These are phyloP conservation scores for Mantis religiosa DNA, from an alignment of 2,888 invertebrate genomes.

Conservation along the genomic window DNA sequence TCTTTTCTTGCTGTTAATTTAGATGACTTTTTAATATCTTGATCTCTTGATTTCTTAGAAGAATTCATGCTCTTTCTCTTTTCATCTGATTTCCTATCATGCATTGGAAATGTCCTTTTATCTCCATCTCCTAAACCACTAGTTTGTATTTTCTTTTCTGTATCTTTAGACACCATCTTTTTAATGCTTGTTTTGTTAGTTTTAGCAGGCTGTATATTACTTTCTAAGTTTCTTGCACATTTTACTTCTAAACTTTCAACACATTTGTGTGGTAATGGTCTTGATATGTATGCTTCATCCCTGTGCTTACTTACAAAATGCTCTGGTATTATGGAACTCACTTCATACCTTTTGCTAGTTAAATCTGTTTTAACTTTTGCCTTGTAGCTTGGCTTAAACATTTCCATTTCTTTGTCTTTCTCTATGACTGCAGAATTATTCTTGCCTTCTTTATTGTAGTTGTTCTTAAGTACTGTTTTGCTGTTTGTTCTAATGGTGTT, in stretches of 20 bases:
- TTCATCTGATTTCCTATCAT: background rate
- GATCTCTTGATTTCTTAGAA: background rate
- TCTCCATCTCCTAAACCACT: background rate
- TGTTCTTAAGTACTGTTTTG: background rate
- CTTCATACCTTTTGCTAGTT: background rate
- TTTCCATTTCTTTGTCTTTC: background rate
- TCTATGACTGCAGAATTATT: background rate
- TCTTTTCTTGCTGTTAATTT: background rate
- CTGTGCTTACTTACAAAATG: background rate
- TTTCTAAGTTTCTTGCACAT: background rate
- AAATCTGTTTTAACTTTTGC: background rate
- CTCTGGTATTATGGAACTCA: background rate
- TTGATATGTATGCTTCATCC: background rate
- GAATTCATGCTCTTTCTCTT: background rate
- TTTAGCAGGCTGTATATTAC: too few relatives aligned
- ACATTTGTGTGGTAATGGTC: background rate
- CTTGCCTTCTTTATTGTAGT: background rate
- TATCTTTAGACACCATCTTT: background rate
- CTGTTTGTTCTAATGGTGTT: background rate
- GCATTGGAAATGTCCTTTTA: background rate
- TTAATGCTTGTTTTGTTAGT: background rate
- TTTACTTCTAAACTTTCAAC: background rate
- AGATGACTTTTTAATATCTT: too few relatives aligned
- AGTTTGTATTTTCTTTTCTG: background rate
- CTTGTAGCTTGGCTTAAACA: background rate